A percentile compares a stretch with the other conserved stretches of the same genome.
These are phyloP conservation scores for Aphaenogaster floridana DNA, from an alignment of 1,140 invertebrate species.

Conservation along the genomic window DNA sequence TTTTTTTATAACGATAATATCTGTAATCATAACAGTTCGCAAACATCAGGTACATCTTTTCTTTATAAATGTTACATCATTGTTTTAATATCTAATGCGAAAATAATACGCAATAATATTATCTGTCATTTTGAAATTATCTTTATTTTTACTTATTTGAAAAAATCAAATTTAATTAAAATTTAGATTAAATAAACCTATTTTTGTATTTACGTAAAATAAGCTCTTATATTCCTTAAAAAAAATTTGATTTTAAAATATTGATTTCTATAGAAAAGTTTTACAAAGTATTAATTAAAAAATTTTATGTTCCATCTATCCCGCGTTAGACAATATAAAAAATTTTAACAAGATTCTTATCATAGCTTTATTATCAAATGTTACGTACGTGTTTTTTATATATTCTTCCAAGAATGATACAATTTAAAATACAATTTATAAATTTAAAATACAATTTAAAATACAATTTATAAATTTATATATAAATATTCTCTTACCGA, in stretches of 20 bases:
- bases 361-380: background rate
- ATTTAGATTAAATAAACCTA: background rate
- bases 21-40: background rate
- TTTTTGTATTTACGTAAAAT: background rate
- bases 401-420: background rate
- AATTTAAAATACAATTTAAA: too few species aligned
- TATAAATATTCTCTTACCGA: background rate
- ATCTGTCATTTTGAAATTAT: background rate
- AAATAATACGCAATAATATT: background rate
- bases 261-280: background rate
- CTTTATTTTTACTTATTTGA: background rate
- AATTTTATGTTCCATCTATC: background rate
- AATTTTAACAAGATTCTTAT: background rate
- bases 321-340: background rate
- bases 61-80: background rate
- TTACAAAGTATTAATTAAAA: background rate
- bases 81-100: background rate
- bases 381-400: background rate
- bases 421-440: too few species aligned
- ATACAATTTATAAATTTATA: background rate
- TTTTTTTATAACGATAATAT: background rate
- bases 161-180: constrained; percentile 3
- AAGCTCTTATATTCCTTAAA: background rate
- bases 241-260: background rate
- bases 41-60: constrained; percentile 9